Conservation (phyloP, 2,113 vertebrate genomes). For the Pheucticus melanocephalus region DNA sequence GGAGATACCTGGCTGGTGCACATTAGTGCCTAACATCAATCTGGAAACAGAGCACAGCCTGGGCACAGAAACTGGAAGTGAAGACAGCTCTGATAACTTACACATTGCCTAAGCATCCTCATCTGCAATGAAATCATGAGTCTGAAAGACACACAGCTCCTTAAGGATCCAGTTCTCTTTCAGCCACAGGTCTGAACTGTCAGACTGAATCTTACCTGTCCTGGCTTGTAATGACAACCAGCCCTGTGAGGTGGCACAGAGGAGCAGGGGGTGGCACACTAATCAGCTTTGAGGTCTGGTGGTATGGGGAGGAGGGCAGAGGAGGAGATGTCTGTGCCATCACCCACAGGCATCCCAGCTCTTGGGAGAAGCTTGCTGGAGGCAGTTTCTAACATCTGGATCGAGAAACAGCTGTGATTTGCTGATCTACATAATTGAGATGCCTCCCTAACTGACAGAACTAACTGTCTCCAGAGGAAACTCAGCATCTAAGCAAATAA, state of each 20-base stretch:
- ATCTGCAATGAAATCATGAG: background rate
- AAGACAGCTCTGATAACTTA: background rate
- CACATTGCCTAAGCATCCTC: background rate
- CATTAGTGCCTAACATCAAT: background rate
- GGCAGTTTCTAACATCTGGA: conserved; percentile 7
- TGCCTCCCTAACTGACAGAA: background rate
- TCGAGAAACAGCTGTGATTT: conserved; percentile 19
- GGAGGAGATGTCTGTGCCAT: background rate
- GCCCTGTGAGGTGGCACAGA: background rate
- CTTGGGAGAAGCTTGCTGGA: background rate
- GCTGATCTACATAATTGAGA: background rate
- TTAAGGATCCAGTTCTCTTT: background rate
- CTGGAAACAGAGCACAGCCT: background rate
- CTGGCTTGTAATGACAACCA: background rate
- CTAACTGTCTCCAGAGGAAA: background rate
- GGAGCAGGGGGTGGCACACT: background rate
- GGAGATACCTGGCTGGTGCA: background rate
- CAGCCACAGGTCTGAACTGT: conserved; percentile 4
- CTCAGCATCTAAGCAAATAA: background rate
- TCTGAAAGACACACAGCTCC: background rate
- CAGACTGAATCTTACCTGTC: background rate
- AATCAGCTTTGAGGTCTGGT: background rate
- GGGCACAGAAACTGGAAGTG: background rate
- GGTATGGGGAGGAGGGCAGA: background rate
- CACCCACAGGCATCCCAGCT: background rate